These are phyloP conservation scores for Meloidogyne exigua DNA, from an alignment of 1,140 invertebrate genomes.

Conservation along the genomic window DNA sequence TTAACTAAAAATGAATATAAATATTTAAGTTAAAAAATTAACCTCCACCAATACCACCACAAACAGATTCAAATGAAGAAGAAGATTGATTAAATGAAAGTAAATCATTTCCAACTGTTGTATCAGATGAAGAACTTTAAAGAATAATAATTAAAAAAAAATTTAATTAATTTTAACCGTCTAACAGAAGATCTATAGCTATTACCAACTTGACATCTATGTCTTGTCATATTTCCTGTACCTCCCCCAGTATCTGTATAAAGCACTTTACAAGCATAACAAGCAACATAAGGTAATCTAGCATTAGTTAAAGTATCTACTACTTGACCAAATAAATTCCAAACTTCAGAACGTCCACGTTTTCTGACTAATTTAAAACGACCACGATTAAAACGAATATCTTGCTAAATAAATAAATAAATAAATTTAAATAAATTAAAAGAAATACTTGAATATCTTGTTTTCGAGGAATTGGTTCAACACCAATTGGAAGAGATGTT, in stretches of 20 bases:
- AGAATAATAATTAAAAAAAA: not conserved
- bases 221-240: conserved; percentile 50
- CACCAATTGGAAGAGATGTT: conserved; percentile 17
- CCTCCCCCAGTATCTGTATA: conserved; percentile 63
- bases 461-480: conserved; percentile 53
- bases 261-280: conserved; percentile 62
- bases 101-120: conserved; percentile 32
- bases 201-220: conserved; percentile 55
- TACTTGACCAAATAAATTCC: conserved; percentile 63
- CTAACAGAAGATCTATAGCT: conserved; percentile 59
- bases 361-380: conserved; percentile 58
- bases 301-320: conserved; percentile 53
- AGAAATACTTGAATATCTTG: conserved; percentile 50
- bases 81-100: conserved; percentile 22
- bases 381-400: conserved; percentile 56
- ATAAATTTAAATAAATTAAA: not conserved
- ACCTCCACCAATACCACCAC: not conserved
- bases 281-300: conserved; percentile 59
- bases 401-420: conserved; percentile 43
- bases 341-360: conserved; percentile 61
- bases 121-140: conserved; percentile 33
- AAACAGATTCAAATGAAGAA: conserved; percentile 22
- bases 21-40: not conserved
- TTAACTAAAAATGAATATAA: not conserved
- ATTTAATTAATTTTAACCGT: conserved; percentile 28